Percentiles rank a stretch among this genome's conserved stretches.
phyloP scores from a whole-genome alignment of 2,797 vertebrate species.

The Halcyon leucocephala region DNA sequence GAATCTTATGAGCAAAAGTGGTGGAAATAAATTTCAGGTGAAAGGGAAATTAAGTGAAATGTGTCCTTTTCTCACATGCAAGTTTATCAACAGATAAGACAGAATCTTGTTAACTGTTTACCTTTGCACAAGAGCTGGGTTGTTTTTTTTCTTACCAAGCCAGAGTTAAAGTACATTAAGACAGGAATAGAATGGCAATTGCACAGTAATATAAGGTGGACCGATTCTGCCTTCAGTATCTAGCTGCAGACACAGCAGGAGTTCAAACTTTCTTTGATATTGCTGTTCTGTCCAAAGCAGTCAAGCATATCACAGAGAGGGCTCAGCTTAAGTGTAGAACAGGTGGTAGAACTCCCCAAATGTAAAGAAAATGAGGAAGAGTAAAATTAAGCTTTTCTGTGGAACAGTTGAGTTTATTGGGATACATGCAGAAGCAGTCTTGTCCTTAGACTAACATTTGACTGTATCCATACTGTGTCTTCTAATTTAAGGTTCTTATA shows the following conservation, averaged over 20 bases:
- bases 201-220: background rate
- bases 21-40: background rate
- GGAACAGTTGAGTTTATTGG: background rate
- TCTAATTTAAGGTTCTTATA: background rate
- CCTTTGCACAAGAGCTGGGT: background rate
- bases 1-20: background rate
- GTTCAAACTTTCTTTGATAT: background rate
- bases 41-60: constrained; percentile 7
- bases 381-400: background rate
- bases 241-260: background rate
- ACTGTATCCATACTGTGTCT: background rate
- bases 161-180: background rate
- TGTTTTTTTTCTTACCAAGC: background rate
- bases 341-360: background rate
- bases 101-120: background rate
- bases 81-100: background rate
- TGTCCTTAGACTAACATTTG: background rate
- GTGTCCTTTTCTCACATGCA: background rate
- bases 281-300: background rate
- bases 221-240: background rate
- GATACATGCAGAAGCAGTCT: background rate
- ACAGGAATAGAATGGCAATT: background rate
- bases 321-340: background rate
- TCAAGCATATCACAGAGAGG: background rate
- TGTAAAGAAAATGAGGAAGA: background rate